Evolutionary conservation across 2,113 vertebrate species (phyloP), one percentile per base, ranked within the genome.

Genomic region (Phalacrocorax pelagicus): DNA sequence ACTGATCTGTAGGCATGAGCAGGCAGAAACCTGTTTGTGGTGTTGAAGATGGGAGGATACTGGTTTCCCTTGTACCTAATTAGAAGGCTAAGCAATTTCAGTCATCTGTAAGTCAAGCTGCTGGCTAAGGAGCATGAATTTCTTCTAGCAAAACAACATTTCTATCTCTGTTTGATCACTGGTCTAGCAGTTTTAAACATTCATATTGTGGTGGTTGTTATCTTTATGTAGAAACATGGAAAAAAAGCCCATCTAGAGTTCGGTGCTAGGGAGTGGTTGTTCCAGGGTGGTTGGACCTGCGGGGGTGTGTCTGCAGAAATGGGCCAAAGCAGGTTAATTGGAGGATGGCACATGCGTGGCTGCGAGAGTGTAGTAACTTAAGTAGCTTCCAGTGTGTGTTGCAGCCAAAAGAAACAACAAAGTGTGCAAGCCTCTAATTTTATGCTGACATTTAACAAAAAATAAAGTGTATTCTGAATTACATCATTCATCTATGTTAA

Each of bases 381-480:
- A 62, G 59, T 27, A 30, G 81, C 73, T 94, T 19, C 21, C 77
- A 71, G 40, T 30, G 15, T 2, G 23, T 51, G 42, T n/a, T 66
- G 46, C 54, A 59, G 83, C 96, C 92, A 86, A 42, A 81, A 81
- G 86, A 85, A 94, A 81, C 81, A 71, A 4, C 13, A 12, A 12
- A 81, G 74, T 36, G 52, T 95, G 79, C 71, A 46, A 73, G 52
- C 3, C 78, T 92, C 42, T 72, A 16, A 54, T 77, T 96, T 92
- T 49, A 7, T 90, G 91, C 91, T 96, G 96, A 66, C 90, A 49
- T 90, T 82, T 94, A 80, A 65, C 74, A 58, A 77, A 92, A 87
- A 91, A 44, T 47, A 10, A 11, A 10, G 66, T 0, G 0, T 79
- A 17, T 79, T 92, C 11, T 49, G 70, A 13, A 51, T 86, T 63